A percentile compares a stretch with the other conserved stretches of the same genome.
Conservation (phyloP, 2,113 vertebrate genomes). For the Chrysochloris asiatica region DNA sequence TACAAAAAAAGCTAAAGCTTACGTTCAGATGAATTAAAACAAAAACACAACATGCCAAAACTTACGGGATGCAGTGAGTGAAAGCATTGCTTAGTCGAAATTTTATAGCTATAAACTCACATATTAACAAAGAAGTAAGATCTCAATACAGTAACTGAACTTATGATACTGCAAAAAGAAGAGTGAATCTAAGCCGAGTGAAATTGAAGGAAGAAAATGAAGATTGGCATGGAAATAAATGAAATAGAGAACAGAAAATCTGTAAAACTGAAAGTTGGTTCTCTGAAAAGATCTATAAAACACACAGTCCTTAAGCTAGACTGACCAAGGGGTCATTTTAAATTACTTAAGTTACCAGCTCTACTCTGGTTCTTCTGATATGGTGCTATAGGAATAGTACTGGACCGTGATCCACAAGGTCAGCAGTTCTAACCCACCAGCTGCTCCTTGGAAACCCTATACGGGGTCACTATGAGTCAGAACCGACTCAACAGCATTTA, state of each 20-base stretch:
- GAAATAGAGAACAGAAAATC: background rate
- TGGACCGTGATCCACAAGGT: no score
- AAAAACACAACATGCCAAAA: slow-evolving; percentile 44
- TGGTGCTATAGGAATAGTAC: no score
- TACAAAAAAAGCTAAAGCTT: slow-evolving; percentile 16
- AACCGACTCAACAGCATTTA: no score
- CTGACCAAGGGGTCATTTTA: background rate
- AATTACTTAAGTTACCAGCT: slow-evolving; percentile 16
- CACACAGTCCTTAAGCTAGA: slow-evolving; percentile 5
- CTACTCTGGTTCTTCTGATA: no score
- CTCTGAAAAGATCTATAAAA: background rate
- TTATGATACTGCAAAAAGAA: slow-evolving; percentile 30
- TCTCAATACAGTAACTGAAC: slow-evolving; percentile 39
- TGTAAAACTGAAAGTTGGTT: background rate
- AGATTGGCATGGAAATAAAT: slow-evolving; percentile 18
- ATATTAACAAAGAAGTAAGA: slow-evolving; percentile 26
- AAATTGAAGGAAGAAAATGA: slow-evolving; percentile 10
- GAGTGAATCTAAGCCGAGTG: slow-evolving; percentile 9
- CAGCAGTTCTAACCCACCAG: no score
- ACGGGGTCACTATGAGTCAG: no score
- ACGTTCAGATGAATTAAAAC: slow-evolving; percentile 39
- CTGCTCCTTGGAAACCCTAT: no score
- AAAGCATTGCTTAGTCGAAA: slow-evolving; percentile 1
- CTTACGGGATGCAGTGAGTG: background rate
- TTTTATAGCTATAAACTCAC: slow-evolving; percentile 1